Evolutionary conservation across 23 tunicate genomes (phyloP).

Genomic region (Styela clava): DNA sequence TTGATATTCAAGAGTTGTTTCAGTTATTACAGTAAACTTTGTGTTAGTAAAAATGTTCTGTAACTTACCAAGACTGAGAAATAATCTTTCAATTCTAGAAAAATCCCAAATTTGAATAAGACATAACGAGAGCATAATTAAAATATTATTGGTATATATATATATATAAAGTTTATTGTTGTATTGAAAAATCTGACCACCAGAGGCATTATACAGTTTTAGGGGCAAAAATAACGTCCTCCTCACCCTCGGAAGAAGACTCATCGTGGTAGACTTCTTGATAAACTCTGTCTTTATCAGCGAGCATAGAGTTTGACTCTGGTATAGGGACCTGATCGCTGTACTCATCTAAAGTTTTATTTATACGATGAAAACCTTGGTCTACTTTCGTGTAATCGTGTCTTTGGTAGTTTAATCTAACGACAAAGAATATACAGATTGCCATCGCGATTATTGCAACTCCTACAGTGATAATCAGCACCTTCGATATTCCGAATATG

Average conservation of each 20-base stretch:
- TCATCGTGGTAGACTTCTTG: constrained; percentile 17
- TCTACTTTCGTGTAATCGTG: not conserved
- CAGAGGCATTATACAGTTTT: not conserved
- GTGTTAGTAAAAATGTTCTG: too few relatives aligned
- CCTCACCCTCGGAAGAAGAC: constrained; percentile 9
- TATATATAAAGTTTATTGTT: too few relatives aligned
- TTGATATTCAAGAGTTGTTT: too few relatives aligned
- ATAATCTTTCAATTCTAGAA: too few relatives aligned
- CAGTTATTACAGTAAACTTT: too few relatives aligned
- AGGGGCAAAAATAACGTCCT: constrained; percentile 11
- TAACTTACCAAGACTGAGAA: too few relatives aligned
- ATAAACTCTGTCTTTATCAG: not conserved
- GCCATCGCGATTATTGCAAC: constrained; percentile 7
- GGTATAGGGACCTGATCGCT: constrained; percentile 20
- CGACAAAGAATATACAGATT: constrained; percentile 3
- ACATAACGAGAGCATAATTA: too few relatives aligned
- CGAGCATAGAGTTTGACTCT: constrained; percentile 18
- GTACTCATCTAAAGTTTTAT: not conserved
- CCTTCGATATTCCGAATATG: constrained; percentile 22
- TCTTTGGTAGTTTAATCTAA: not conserved
- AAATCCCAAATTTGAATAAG: too few relatives aligned
- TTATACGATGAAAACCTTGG: constrained; percentile 21
- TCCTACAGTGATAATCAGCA: constrained; percentile 15
- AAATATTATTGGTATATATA: too few relatives aligned
- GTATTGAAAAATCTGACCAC: constrained; percentile 19